Evolutionary conservation across 2,113 vertebrate genomes (phyloP).

Genomic region (Gallinago jamesoni): DNA sequence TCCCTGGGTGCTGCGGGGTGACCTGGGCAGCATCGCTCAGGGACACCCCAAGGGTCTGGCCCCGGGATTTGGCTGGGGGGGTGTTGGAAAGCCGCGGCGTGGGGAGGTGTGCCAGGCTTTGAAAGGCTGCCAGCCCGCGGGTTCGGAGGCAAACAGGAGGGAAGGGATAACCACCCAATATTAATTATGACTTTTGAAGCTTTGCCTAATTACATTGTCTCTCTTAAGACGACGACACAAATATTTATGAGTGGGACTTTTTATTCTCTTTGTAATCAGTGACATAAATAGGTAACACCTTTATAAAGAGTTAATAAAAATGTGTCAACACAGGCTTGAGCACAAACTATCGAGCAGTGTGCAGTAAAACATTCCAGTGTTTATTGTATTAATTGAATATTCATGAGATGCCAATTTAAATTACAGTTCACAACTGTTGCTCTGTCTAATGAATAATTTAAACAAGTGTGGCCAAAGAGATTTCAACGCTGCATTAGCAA

Average conservation of each 20-base stretch:
- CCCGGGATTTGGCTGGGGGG: accelerated
- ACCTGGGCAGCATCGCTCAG: accelerated
- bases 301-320: constrained; percentile 80
- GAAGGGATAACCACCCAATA: not conserved
- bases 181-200: constrained; percentile 65
- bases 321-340: constrained; percentile 76
- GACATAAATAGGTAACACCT: constrained; percentile 68
- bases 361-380: constrained; percentile 78
- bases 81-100: not conserved
- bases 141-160: not conserved
- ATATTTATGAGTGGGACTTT: constrained; percentile 66
- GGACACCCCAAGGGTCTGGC: not conserved
- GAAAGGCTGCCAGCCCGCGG: not conserved
- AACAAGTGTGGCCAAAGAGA: constrained; percentile 83
- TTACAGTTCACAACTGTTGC: constrained; percentile 86
- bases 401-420: constrained; percentile 85
- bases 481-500: constrained; percentile 81
- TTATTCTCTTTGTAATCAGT: constrained; percentile 64
- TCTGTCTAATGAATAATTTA: constrained; percentile 83
- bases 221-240: constrained; percentile 51
- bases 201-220: constrained; percentile 65
- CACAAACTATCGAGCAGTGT: constrained; percentile 72
- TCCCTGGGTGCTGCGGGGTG: accelerated
- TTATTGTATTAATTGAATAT: constrained; percentile 83
- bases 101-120: not conserved